Base-by-base conservation (phyloP, 2,888 invertebrate genomes). In the Thera obeliscata region DNA sequence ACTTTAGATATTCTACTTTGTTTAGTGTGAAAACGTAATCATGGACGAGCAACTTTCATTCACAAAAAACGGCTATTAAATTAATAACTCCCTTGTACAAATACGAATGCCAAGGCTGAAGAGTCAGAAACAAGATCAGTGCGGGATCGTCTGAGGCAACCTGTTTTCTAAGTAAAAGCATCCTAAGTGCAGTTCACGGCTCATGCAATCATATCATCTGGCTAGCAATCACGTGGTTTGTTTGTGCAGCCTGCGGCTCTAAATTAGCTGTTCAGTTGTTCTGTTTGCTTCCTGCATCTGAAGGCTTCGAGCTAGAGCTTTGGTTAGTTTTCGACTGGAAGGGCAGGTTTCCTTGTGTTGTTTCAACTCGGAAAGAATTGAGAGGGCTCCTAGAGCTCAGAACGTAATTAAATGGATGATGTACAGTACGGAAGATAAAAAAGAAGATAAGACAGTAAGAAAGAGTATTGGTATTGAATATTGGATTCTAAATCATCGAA, bases 191-290 rank as follows among this genome's bases (percentile, higher is more conserved):
- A 69, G 69, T 66, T 66, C 65, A 50, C 64, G 78, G 76, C 72
- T 77, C 76, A 70, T 76, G 79, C 81, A 83, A 84, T 83, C 85
- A 83, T 84, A 84, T 83, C 85, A 82, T 84, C 84, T 78, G 77
- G 84, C 85, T 76, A 74, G 86, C 86, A 89, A 91, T 91, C 89
- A 88, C 83, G 85, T 82, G 87, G 87, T 87, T 86, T 89, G 88
- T 90, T 89, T 88, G 85, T 78, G 79, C 76, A 75, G 86, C 72
- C 84, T 72, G 70, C 69, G 78, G 76, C 75, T 75, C 83, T 81
- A 81, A 90, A 89, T 88, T 88, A 90, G 90, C 88, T 82, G 83
- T 63, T 69, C 60, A 57, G 66, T 59, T 65, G 61, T 43, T 54
- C 58, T 50, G 63, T 63, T 61, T 61, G 63, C 66, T 67, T 63